Percentiles rank a stretch among this genome's conserved stretches.
These are phyloP conservation scores for Yponomeuta cagnagella DNA, from an alignment of 2,888 invertebrate genomes.

Conservation along the genomic window DNA sequence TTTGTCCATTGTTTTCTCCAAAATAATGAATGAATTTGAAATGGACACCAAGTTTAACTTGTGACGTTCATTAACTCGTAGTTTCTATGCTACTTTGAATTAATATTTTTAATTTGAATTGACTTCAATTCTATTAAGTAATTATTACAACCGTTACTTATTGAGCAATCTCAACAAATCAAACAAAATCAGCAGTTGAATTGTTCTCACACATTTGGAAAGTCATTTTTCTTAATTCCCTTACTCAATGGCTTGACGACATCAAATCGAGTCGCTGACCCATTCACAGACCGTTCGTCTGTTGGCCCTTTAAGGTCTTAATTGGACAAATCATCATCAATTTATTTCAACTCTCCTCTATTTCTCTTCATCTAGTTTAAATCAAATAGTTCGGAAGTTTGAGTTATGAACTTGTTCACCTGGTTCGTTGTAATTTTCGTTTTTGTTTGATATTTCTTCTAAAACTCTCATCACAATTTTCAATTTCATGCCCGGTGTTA, in stretches of 20 bases:
- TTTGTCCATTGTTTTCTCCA: too few species aligned
- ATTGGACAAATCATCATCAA: constrained; percentile 65
- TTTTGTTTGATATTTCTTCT: too few species aligned
- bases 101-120: too few species aligned
- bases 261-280: constrained; percentile 31
- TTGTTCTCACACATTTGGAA: constrained; percentile 14
- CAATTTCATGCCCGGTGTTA: not conserved
- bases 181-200: not conserved
- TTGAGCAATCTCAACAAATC: constrained; percentile 4
- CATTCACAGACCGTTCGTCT: constrained; percentile 18
- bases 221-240: constrained; percentile 18
- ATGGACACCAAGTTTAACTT: too few species aligned
- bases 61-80: too few species aligned
- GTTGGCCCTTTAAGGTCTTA: constrained; percentile 48
- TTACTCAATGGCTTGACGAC: constrained; percentile 38
- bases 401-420: not conserved
- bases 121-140: not conserved
- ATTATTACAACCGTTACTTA: not conserved
- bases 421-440: not conserved
- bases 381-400: not conserved
- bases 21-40: too few species aligned
- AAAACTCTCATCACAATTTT: not conserved
- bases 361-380: constrained; percentile 20
- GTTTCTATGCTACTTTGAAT: too few species aligned
- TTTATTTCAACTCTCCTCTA: constrained; percentile 41